Conservation (phyloP, 2,113 vertebrate species). For the Otus sunia region DNA sequence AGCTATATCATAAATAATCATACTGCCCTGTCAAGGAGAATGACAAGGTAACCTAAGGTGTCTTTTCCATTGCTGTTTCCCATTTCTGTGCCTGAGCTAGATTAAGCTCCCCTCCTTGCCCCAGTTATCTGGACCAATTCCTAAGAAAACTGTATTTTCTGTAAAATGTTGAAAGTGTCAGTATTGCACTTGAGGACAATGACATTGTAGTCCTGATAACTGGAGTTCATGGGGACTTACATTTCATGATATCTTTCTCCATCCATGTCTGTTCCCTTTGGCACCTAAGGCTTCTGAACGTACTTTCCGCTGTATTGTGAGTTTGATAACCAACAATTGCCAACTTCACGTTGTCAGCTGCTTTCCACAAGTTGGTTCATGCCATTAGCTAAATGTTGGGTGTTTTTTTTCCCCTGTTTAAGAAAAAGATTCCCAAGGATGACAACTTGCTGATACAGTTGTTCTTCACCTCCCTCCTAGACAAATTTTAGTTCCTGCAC, state of each 20-base stretch:
- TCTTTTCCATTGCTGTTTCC: background rate
- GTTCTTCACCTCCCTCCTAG: background rate
- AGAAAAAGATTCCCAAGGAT: background rate
- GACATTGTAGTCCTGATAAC: background rate
- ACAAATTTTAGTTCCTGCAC: background rate
- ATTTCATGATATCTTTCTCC: background rate
- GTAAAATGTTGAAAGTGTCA: background rate
- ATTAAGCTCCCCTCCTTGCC: too few species aligned
- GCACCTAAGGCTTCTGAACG: background rate
- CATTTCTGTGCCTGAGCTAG: background rate
- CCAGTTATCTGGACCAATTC: background rate
- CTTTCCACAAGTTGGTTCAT: background rate
- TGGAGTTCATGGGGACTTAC: background rate
- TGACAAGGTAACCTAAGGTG: background rate
- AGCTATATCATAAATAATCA: background rate
- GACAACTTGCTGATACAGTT: background rate
- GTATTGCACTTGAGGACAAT: background rate
- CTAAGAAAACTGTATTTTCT: background rate
- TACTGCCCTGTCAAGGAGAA: background rate
- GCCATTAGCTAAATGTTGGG: background rate
- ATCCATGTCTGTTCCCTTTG: background rate
- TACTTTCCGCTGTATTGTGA: background rate
- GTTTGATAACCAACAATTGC: background rate
- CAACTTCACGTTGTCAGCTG: background rate
- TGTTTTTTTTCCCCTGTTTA: background rate